Base-by-base conservation (phyloP, 2,888 invertebrate species). In the Latrodectus hesperus region DNA sequence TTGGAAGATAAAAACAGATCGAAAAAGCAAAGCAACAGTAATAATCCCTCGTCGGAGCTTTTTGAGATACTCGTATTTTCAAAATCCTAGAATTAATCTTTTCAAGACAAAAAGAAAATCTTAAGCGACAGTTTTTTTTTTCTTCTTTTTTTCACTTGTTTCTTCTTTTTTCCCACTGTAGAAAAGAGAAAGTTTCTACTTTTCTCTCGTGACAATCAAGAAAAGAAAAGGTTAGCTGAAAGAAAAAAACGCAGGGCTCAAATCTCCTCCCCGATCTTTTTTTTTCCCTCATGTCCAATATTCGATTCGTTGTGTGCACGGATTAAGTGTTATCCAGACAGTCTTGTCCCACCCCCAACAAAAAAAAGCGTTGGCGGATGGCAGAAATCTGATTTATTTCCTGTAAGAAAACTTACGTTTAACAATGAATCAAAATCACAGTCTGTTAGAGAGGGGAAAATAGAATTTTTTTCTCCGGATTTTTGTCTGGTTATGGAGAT, bases 301-400 rank as follows among this genome's bases (percentile, higher is more conserved):
- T 38, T 38, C 38, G 38, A 38, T 38, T 38, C 38, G n/a, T 60
- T n/a, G 60, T 14, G 60, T 60, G 60, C n/a, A 60, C 14, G 60
- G 60, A 60, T 60, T 60, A 60, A 60, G 60, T n/a, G 60, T 60
- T 60, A 60, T 60, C 60, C n/a, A 60, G 60, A 60, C 60, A 60
- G 60, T 60, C 60, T 60, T 60, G 60, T 60, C 60, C 16, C 38
- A 60, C 16, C n/a, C 60, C 12, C n/a, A 60, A 60, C 60, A 11
- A 60, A n/a, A 60, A 22, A 60, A 60, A n/a, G 14, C 60, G 16
- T n/a, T 38, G 60, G 60, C 14, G 60, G n/a, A 11, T n/a, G 14
- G 60, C 6, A 11, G 60, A 60, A 60, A 60, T 60, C 60, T 60
- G 60, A 60, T 60, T 60, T 60, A 60, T 60, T n/a, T n/a, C 16